Evolutionary conservation across 2,113 vertebrate species (phyloP).

Genomic region (Neodontobutis hainanensis): DNA sequence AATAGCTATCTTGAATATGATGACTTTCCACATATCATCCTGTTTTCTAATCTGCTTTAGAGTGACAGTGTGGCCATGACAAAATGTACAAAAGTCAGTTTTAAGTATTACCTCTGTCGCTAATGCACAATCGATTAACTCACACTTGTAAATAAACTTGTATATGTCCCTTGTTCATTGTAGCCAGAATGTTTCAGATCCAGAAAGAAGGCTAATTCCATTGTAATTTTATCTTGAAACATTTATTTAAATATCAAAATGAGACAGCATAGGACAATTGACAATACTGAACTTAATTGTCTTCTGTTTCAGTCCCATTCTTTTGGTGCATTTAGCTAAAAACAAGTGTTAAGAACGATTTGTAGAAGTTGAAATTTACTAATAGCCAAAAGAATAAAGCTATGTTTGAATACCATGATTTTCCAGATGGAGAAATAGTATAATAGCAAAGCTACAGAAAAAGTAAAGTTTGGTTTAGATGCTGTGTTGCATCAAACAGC

Average conservation of each 20-base stretch:
- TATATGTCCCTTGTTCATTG: no score
- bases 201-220: not conserved
- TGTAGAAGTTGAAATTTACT: slow-evolving; percentile 37
- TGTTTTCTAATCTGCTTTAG: slow-evolving; percentile 23
- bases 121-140: not conserved
- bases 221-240: slow-evolving; percentile 23
- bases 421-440: slow-evolving; percentile 12
- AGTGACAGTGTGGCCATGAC: not conserved
- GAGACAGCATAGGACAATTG: slow-evolving; percentile 45
- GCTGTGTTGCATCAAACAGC: slow-evolving; percentile 11
- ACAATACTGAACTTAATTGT: slow-evolving; percentile 63
- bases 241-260: slow-evolving; percentile 68
- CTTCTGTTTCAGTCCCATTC: slow-evolving; percentile 56
- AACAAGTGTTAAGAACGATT: slow-evolving; percentile 45
- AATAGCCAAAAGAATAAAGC: slow-evolving; percentile 1
- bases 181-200: no score
- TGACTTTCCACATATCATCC: slow-evolving; percentile 26
- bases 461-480: slow-evolving; percentile 10
- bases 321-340: slow-evolving; percentile 43
- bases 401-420: slow-evolving; percentile 8
- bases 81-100: not conserved
- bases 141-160: slow-evolving; percentile 30
- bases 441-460: slow-evolving; percentile 24
- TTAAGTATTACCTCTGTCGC: not conserved
- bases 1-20: slow-evolving; percentile 30